Evolutionary conservation across 2,888 invertebrate species (phyloP).

Genomic region (Andrena bucephala): DNA sequence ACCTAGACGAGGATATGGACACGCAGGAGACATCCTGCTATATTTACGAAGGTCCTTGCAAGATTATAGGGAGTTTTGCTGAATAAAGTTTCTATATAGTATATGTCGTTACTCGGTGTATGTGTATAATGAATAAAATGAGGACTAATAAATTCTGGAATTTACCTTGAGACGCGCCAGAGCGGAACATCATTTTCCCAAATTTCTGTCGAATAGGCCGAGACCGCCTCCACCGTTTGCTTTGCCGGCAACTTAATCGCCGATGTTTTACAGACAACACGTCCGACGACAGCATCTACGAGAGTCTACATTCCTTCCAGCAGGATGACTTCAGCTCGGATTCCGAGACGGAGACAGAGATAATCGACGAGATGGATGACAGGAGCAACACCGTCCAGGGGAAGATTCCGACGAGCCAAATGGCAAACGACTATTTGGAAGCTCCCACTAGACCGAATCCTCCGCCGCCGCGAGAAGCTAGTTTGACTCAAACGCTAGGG

Average conservation of each 20-base stretch:
- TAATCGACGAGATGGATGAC: conserved; percentile 22
- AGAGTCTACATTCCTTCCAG: conserved; percentile 77
- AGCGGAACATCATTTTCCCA: conserved; percentile 3
- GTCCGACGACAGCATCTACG: conserved; percentile 83
- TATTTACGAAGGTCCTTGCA: conserved; percentile 80
- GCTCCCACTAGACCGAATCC: conserved; percentile 79
- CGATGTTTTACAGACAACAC: conserved; percentile 70
- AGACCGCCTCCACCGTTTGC: background rate
- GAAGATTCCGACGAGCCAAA: background rate
- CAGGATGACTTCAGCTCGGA: conserved; percentile 78
- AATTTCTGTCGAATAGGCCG: background rate
- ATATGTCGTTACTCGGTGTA: background rate
- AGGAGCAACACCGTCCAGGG: background rate
- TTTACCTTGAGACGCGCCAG: background rate
- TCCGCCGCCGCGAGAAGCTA: conserved; percentile 80
- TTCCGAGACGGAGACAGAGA: conserved; percentile 63
- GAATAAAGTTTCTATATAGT: background rate
- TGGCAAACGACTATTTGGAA: conserved; percentile 53
- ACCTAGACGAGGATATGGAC: conserved; percentile 77
- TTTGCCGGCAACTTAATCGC: background rate
- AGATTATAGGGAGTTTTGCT: conserved; percentile 29
- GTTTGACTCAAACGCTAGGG: conserved; percentile 79
- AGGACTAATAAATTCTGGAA: conserved; percentile 8
- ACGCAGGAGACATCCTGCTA: conserved; percentile 83
- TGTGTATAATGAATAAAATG: background rate